Conservation (phyloP, 2,113 vertebrate species). For the Zosterops hypoxanthus region DNA sequence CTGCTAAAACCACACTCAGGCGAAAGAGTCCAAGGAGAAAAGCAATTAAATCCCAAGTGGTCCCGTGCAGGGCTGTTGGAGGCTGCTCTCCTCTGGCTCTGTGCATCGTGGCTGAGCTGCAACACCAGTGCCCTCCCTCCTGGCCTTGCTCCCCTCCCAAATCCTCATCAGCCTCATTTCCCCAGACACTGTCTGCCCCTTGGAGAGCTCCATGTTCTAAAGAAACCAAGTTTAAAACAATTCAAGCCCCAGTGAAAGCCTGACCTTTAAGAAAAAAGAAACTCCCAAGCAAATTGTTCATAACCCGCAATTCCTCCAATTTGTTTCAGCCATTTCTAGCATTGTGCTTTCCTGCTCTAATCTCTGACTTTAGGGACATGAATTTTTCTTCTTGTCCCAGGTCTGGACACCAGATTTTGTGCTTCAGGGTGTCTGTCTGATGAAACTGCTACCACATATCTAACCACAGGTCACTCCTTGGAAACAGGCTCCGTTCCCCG, state of each 20-base stretch:
- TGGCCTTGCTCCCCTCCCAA: neutral
- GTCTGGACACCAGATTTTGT: neutral
- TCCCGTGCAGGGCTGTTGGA: neutral
- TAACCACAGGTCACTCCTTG: neutral
- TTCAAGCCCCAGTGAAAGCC: neutral
- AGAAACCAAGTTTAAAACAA: neutral
- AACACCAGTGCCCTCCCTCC: neutral
- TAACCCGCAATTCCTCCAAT: fast-evolving
- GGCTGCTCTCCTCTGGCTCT: neutral
- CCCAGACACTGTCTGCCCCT: neutral
- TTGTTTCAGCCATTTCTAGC: neutral
- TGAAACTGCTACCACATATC: neutral
- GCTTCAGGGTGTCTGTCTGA: neutral
- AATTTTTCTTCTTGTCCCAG: neutral
- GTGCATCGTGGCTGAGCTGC: neutral
- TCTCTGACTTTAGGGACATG: neutral
- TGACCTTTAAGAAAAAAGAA: neutral
- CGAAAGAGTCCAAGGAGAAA: neutral
- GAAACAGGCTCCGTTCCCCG: neutral
- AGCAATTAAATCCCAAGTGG: neutral
- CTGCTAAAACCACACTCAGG: neutral
- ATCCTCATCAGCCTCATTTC: neutral
- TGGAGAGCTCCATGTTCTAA: neutral
- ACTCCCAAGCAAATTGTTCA: neutral
- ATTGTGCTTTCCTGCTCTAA: neutral